phyloP scores from a whole-genome alignment of 2,113 vertebrate genomes.

The Collichthys lucidus region DNA sequence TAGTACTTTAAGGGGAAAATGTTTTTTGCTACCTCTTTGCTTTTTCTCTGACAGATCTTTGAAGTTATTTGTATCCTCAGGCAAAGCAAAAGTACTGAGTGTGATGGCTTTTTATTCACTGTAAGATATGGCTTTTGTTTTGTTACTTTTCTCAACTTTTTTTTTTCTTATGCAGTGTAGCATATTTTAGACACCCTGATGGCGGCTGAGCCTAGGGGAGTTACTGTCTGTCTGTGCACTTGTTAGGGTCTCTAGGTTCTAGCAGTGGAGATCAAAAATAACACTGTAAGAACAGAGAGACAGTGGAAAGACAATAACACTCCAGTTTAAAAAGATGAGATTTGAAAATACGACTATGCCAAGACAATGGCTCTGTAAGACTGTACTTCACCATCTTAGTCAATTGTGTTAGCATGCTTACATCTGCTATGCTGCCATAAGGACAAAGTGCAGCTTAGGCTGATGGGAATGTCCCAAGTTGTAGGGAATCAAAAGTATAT shows the following conservation, averaged over 20 bases:
- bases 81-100: conserved; percentile 65
- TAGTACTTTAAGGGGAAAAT: conserved; percentile 29
- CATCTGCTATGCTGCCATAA: not conserved
- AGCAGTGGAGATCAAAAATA: conserved; percentile 47
- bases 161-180: conserved; percentile 41
- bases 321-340: conserved; percentile 4
- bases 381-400: not conserved
- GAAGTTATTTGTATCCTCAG: conserved; percentile 77
- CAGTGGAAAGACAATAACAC: not conserved
- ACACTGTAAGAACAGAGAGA: conserved; percentile 35
- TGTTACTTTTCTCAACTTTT: conserved; percentile 41
- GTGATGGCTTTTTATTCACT: conserved; percentile 58
- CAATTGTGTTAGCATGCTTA: not conserved
- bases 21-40: conserved; percentile 15
- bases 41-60: conserved; percentile 72
- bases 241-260: conserved; percentile 44
- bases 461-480: not conserved
- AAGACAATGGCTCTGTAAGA: too few relatives aligned
- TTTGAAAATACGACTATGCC: too few relatives aligned
- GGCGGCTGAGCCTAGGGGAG: conserved; percentile 60
- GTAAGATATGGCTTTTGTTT: conserved; percentile 66
- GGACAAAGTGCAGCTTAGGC: not conserved
- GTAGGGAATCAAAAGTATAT: too few relatives aligned
- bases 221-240: conserved; percentile 39
- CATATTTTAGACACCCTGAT: conserved; percentile 67